Evolutionary conservation across 2,888 invertebrate genomes (phyloP).

Genomic region (Neoascia interrupta): DNA sequence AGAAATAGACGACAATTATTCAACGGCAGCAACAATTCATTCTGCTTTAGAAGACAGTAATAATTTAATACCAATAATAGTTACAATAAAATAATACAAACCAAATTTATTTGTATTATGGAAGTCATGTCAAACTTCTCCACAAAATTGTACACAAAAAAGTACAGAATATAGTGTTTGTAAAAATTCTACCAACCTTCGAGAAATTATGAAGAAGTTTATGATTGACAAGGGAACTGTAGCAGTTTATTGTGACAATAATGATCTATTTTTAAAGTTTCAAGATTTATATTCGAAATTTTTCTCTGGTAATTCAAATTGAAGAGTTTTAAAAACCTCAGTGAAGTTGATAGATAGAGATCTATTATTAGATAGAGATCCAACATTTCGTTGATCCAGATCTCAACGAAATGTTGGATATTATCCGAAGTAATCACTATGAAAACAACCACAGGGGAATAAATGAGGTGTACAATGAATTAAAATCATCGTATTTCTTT

Average conservation of each 20-base stretch:
- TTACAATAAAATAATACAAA: no score
- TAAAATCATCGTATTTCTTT: conserved; percentile 13
- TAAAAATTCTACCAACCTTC: conserved; percentile 2
- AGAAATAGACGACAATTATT: no score
- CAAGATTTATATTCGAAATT: conserved; percentile 8
- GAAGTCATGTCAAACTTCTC: conserved; percentile 5
- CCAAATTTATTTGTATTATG: conserved; percentile 11
- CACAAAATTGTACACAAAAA: conserved; percentile 18
- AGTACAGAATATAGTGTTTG: conserved; percentile 10
- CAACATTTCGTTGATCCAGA: no score
- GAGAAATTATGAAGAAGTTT: conserved; percentile 8
- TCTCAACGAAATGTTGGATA: conserved; percentile 1
- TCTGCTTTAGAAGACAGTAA: no score
- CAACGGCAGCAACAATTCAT: no score
- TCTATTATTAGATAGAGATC: no score
- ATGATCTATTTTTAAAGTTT: conserved; percentile 4
- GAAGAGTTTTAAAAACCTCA: conserved; percentile 9
- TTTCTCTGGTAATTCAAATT: conserved; percentile 4
- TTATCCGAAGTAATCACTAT: conserved; percentile 1
- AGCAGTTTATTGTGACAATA: conserved; percentile 11
- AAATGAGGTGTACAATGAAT: conserved; percentile 11
- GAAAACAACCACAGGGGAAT: conserved; percentile 10
- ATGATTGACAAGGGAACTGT: conserved; percentile 20
- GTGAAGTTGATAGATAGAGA: conserved; percentile 5
- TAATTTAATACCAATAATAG: no score